phyloP scores from a whole-genome alignment of 2,888 invertebrate genomes.

The Carpatolechia fugitivella region DNA sequence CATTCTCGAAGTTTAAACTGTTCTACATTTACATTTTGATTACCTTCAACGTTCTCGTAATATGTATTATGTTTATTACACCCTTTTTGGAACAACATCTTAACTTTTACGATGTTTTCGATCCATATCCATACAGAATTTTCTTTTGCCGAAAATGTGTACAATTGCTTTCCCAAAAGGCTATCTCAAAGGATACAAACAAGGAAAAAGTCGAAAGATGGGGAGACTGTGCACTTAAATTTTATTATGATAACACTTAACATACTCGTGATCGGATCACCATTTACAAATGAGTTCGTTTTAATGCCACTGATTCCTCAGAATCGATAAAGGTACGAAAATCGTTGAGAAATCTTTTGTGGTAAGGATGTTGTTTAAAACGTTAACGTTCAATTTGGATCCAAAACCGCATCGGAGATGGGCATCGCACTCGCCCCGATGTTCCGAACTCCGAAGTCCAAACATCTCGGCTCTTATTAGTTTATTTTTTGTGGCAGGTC shows the following conservation, averaged over 20 bases:
- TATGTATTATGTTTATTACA: not conserved
- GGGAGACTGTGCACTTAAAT: not conserved
- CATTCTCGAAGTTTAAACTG: not conserved
- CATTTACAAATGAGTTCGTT: not conserved
- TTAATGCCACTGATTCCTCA: not conserved
- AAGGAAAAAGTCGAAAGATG: not conserved
- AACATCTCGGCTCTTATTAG: constrained; percentile 54
- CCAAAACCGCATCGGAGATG: constrained; percentile 19
- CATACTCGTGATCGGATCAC: not conserved
- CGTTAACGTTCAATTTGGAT: not conserved
- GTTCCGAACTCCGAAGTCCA: constrained; percentile 31
- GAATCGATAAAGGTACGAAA: not conserved
- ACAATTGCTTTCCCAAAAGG: not conserved
- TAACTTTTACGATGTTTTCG: constrained; percentile 5
- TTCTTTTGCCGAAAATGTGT: not conserved
- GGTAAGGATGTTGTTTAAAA: not conserved
- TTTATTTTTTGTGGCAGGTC: constrained; percentile 72
- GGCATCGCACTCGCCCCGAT: constrained; percentile 41
- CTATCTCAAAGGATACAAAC: not conserved
- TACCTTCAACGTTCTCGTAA: constrained; percentile 1
- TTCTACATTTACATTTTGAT: constrained; percentile 3
- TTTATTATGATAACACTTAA: constrained; percentile 2
- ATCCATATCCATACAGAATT: constrained; percentile 4
- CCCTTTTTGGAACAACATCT: constrained; percentile 3
- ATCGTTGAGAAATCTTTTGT: not conserved